Percentiles rank a stretch among this genome's conserved stretches.
Conservation (phyloP, 2,797 vertebrate genomes). For the Girardinus metallicus region DNA sequence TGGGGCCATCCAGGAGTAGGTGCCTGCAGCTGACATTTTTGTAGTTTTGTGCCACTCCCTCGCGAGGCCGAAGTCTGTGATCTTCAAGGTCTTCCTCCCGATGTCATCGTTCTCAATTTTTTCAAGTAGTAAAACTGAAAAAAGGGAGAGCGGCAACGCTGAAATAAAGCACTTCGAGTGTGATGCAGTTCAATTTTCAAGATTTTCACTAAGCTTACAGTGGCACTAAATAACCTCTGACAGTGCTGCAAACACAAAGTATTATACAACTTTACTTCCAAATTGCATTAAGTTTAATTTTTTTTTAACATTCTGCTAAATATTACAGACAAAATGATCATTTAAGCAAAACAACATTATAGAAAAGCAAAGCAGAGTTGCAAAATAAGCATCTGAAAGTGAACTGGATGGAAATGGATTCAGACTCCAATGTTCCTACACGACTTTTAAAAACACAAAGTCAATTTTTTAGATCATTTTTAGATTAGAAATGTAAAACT, state of each 20-base stretch:
- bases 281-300: neutral
- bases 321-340: neutral
- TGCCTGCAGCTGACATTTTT: slow-evolving; percentile 94
- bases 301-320: neutral
- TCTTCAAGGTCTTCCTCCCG: slow-evolving; percentile 94
- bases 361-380: neutral
- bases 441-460: neutral
- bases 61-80: slow-evolving; percentile 95
- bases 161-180: neutral
- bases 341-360: neutral
- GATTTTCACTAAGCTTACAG: neutral
- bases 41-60: slow-evolving; percentile 97
- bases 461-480: neutral
- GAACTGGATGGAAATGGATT: neutral
- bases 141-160: neutral
- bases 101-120: slow-evolving; percentile 93
- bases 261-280: neutral
- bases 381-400: neutral
- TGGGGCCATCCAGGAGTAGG: slow-evolving; percentile 98
- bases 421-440: neutral
- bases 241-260: neutral
- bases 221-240: neutral
- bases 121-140: slow-evolving; percentile 92
- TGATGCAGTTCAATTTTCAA: neutral
- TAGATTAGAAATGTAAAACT: neutral